Evolutionary conservation across 92 coral and sea anemone species (phyloP), one percentile per base, ranked within the genome.

Genomic region (Porites cylindrica): DNA sequence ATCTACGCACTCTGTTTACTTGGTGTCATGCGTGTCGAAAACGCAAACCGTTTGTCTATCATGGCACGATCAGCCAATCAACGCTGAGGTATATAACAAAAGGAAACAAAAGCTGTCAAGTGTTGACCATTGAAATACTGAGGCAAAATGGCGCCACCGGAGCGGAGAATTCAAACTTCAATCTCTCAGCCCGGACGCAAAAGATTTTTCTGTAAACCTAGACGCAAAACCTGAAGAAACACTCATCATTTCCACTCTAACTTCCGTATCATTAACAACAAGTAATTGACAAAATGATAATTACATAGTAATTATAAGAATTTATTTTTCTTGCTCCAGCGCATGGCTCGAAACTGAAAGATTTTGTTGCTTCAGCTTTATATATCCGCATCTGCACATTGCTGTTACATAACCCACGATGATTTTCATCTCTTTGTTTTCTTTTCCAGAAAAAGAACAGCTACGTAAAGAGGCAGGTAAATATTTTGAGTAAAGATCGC

Each of bases 1-100:
- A 85, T 95, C 94, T 91, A 91, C 98, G 98, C 98, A 90, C 85
- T 66, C 91, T 95, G 98, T 95, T 95, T 95, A 95, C 98, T 92
- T 93, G 94, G 90, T 93, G 95, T 90, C 98, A 88, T 88, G 86
- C 92, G 94, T 93, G 94, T 95, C 92, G 91, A 86, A 93, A 91
- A 95, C 89, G 93, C 91, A 85, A 65, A 76, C 69, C 85, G 81
- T 95, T 90, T 94, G 90, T 88, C 96, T 82, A 82, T 87, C 96
- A 91, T 89, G 90, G 75, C 75, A 60, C 29, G 50, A 23, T 66
- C 89, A 81, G 81, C 98, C 98, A 95, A 95, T 95, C 98, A 93
- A 86, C 76, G 82, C 76, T 1, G 86, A 82, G 68, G 72, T 52
- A n/a, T 70, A 70, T 88, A 88, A 92, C 93, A 89, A 89, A 78